phyloP scores from a whole-genome alignment of 2,113 vertebrate genomes.

The Nematolebias whitei region DNA sequence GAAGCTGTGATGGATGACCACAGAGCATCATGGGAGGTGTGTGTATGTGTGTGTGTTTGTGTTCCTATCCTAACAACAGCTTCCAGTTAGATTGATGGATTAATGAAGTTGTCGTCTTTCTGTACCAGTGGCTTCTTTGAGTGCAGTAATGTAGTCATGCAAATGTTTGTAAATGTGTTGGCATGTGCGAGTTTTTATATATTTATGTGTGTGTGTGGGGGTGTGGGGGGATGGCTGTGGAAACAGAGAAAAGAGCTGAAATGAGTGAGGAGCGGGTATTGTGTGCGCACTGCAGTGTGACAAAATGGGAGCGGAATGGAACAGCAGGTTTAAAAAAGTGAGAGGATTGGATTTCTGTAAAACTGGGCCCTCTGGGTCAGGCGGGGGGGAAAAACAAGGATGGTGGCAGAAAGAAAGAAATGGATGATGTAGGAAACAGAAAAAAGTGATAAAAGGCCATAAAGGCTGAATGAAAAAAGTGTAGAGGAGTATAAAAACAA shows the following conservation, averaged over 20 bases:
- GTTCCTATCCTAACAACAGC: constrained; percentile 35
- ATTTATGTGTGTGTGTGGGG: constrained; percentile 1
- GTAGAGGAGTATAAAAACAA: constrained; percentile 38
- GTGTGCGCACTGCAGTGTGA: constrained; percentile 72
- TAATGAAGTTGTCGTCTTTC: constrained; percentile 42
- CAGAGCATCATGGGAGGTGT: constrained; percentile 15
- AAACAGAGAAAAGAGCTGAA: constrained; percentile 39
- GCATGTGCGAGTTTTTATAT: not conserved
- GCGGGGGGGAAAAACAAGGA: constrained; percentile 22
- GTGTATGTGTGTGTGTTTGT: constrained; percentile 20
- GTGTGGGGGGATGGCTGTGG: constrained; percentile 14
- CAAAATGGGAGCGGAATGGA: constrained; percentile 75
- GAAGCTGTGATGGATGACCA: constrained; percentile 67
- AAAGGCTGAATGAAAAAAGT: constrained; percentile 34
- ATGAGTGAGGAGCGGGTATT: constrained; percentile 59
- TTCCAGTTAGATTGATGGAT: constrained; percentile 56
- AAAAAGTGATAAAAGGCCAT: constrained; percentile 20
- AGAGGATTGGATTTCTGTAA: constrained; percentile 74
- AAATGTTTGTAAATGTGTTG: constrained; percentile 33
- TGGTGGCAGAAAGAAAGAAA: constrained; percentile 18
- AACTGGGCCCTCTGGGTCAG: constrained; percentile 71
- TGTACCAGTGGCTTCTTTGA: not conserved
- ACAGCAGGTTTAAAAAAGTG: constrained; percentile 72
- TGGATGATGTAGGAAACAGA: constrained; percentile 25
- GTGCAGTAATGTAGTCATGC: constrained; percentile 21